Evolutionary conservation across 2,113 vertebrate genomes (phyloP), one percentile per base, ranked within the genome.

Genomic region (Clarias gariepinus): DNA sequence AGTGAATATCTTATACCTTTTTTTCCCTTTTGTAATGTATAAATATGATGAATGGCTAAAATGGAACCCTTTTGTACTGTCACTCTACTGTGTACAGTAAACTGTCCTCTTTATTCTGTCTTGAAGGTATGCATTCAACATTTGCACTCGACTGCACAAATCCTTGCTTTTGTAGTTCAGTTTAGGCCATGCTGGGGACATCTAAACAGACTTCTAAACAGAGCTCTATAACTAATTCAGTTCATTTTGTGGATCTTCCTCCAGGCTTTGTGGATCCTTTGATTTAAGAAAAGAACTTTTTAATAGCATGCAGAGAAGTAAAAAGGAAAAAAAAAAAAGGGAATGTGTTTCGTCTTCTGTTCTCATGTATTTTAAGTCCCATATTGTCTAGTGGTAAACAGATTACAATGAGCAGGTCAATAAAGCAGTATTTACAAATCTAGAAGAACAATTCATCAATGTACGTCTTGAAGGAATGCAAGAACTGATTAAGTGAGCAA

Each of bases 401-500:
- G 85, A 68, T 84, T 82, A 85, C 63, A 84, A 36, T 25, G 28
- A 60, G 47, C 58, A 52, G 55, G 68, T 82, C 83, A 77, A 66
- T 81, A 73, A 66, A 28, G n/a, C 68, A 41, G 52, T 21, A 74
- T 83, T 71, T 84, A 47, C 25, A 81, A 73, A 87, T 69, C n/a
- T 66, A 87, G 60, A 77, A 41, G 71, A 77, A 53, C 63, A 83
- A 83, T 85, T 82, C 66, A 89, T 55, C 83, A 60, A 55, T 81
- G 36, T 57, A 9, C 82, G 82, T 85, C 79, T 87, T 61, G 77
- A 81, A 87, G 60, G 53, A 28, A 47, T 69, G 77, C 64, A 68
- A 74, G 79, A 81, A 87, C 78, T 81, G 82, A 86, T 89, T 76
- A 87, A 85, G 83, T 87, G 71, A 74, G n/a, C 52, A 69, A 57